Base-by-base conservation (phyloP, 2,113 vertebrate genomes). In the Aepyceros melampus region DNA sequence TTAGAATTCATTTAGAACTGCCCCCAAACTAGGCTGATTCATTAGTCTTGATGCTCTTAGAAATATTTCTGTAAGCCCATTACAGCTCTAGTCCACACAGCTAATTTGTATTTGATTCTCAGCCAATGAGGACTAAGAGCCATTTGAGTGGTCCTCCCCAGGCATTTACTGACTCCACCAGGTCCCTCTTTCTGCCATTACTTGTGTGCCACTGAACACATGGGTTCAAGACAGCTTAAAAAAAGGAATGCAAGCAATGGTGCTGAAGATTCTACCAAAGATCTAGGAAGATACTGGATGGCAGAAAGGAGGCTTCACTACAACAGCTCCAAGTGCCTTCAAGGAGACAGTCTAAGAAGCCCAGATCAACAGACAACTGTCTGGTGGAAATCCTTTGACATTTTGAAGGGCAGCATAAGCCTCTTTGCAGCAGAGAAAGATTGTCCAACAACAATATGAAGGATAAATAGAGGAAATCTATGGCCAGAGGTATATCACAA, bases 1-100 rank as follows among this genome's bases (percentile, higher is more conserved):
- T 89, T 88, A 93, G 74, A 97, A 96, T 89, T 89, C 74, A 92
- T 87, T 98, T 89, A 97, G 87, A 95, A 81, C 55, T 83, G 33
- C 60, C 94, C 94, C 23, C n/a, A 97, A 47, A 62, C 47, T 10
- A 7, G 53, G 29, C 58, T 93, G 88, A 82, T 86, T 95, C 86
- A 95, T 91, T 60, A 33, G 79, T 90, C 58, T 45, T 15, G 15
- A 90, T 19, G 23, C 49, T 55, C 94, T 98, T 78, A 97, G 94
- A 95, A 98, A 93, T 96, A 94, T 91, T 96, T 97, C 67, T 84
- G 43, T 64, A 88, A 90, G 76, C 62, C 64, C 55, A 58, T 83
- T 91, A 87, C 6, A 74, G 43, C 25, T 43, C 71, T 88, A 93
- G 56, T 89, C 27, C 0, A 0, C 36, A 92, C 16, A 40, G 86